phyloP scores from a whole-genome alignment of 2,888 invertebrate genomes.

The Dynastes tityus region DNA sequence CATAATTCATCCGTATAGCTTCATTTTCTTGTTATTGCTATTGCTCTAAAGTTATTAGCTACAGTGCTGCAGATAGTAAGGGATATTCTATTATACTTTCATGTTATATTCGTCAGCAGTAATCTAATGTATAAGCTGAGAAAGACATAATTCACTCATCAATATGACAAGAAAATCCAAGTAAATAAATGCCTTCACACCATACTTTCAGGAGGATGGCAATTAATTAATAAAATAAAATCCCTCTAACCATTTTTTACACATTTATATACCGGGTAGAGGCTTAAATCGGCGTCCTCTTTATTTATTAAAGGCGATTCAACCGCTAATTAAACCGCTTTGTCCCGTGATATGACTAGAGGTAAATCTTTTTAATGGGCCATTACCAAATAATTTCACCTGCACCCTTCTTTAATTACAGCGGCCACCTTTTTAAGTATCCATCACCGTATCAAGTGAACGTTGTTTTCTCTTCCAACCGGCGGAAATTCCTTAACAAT shows the following conservation, averaged over 20 bases:
- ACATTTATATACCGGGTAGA: neutral
- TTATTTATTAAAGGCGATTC: conserved; percentile 44
- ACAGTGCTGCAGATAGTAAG: neutral
- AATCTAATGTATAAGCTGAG: too few relatives aligned
- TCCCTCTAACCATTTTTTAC: neutral
- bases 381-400: conserved; percentile 45
- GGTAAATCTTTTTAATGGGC: conserved; percentile 45
- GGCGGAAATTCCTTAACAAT: conserved; percentile 25
- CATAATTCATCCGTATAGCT: too few relatives aligned
- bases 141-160: too few relatives aligned
- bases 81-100: too few relatives aligned
- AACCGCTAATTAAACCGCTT: conserved; percentile 42
- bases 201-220: neutral
- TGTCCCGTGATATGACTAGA: conserved; percentile 37
- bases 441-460: conserved; percentile 32
- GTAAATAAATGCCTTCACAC: too few relatives aligned
- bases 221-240: conserved; percentile 22
- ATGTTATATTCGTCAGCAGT: too few relatives aligned
- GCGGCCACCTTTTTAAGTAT: conserved; percentile 32
- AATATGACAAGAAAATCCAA: too few relatives aligned
- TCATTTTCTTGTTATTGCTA: too few relatives aligned
- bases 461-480: conserved; percentile 30
- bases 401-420: conserved; percentile 46
- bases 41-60: too few relatives aligned
- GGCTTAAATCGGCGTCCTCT: conserved; percentile 23